Conservation (phyloP, 1,140 invertebrate species). For the Cyrtorhinus lividipennis region DNA sequence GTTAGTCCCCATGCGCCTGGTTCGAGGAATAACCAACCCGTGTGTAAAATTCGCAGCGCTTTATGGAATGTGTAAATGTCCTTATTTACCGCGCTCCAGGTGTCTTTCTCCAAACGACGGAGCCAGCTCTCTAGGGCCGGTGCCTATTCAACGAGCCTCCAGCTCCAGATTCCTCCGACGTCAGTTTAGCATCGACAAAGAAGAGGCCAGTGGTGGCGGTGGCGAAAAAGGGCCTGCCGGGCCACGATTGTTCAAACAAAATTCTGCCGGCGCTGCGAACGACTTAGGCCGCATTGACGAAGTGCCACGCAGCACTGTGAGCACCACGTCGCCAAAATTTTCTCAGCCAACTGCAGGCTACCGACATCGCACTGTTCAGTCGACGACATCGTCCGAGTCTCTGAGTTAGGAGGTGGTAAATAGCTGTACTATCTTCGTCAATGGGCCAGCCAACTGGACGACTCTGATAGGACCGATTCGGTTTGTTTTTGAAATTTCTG, state of each 20-base stretch:
- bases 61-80: too few species aligned
- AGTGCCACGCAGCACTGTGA: constrained; percentile 22
- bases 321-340: constrained; percentile 4
- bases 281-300: constrained; percentile 57
- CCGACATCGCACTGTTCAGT: constrained; percentile 16
- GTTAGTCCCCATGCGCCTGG: too few species aligned
- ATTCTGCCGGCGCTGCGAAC: constrained; percentile 49
- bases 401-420: too few species aligned
- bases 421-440: too few species aligned
- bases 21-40: too few species aligned
- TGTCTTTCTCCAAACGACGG: constrained; percentile 54
- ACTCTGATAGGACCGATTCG: too few species aligned
- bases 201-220: constrained; percentile 31
- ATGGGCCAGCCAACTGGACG: too few species aligned
- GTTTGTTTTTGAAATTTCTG: too few species aligned
- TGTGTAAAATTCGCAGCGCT: too few species aligned
- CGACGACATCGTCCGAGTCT: constrained; percentile 16
- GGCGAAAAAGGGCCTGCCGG: constrained; percentile 22
- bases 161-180: constrained; percentile 34
- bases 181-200: constrained; percentile 53
- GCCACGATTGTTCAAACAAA: constrained; percentile 45
- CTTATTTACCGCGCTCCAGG: too few species aligned
- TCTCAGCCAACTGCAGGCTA: constrained; percentile 9
- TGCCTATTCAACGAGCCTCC: constrained; percentile 2
- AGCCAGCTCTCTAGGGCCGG: constrained; percentile 25